Conservation (phyloP, 2,888 invertebrate genomes). For the Trissonchulus sp. region DNA sequence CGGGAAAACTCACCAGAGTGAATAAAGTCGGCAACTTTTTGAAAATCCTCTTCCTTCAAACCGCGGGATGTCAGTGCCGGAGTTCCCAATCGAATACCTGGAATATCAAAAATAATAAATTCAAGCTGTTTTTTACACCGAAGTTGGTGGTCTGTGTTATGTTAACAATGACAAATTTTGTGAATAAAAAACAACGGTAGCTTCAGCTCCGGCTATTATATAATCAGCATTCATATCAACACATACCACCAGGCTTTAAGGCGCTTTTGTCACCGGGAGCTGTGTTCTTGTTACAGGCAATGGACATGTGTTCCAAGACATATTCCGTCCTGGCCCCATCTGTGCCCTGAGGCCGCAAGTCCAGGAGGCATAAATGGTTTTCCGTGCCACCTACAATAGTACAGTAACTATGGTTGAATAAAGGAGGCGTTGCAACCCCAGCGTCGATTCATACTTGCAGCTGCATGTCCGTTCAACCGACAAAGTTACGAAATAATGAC, state of each 20-base stretch:
- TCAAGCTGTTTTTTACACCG: no score
- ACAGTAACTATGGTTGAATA: slow-evolving; percentile 21
- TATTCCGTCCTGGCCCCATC: slow-evolving; percentile 81
- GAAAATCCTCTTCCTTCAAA: slow-evolving; percentile 76
- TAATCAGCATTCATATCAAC: no score
- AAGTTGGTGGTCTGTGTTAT: no score
- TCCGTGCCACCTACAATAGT: slow-evolving; percentile 70
- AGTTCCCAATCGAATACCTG: slow-evolving; percentile 81
- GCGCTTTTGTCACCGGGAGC: slow-evolving; percentile 92
- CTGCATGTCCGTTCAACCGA: no score
- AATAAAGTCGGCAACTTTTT: slow-evolving; percentile 74
- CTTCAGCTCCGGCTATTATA: no score
- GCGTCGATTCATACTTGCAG: no score
- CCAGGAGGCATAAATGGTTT: slow-evolving; percentile 80
- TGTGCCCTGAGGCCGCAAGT: slow-evolving; percentile 69
- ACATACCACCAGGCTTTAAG: slow-evolving; percentile 71
- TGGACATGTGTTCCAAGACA: slow-evolving; percentile 76
- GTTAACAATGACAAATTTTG: no score
- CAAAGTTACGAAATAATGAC: no score
- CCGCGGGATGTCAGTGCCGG: slow-evolving; percentile 91
- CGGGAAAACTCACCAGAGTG: slow-evolving; percentile 68
- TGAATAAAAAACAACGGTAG: no score
- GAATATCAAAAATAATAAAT: no score
- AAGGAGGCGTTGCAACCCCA: background rate
- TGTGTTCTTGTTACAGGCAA: slow-evolving; percentile 95